phyloP scores from a whole-genome alignment of 2,888 invertebrate species.

The Drepana falcataria region DNA sequence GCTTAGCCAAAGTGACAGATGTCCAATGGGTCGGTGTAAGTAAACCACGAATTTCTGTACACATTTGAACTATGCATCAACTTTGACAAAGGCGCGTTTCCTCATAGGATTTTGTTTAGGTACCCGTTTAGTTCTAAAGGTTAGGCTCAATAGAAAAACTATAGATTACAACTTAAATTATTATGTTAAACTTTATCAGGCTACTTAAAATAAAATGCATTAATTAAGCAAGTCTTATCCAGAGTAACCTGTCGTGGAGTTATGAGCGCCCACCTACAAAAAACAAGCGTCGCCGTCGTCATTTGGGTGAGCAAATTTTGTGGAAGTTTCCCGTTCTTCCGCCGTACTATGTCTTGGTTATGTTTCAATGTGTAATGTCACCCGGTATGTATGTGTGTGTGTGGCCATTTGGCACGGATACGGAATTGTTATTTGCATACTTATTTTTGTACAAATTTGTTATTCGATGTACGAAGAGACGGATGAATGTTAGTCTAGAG shows the following conservation, averaged over 20 bases:
- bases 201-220: not conserved
- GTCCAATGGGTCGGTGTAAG: no score
- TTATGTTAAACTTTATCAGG: no score
- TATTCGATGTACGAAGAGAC: no score
- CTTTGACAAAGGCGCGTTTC: no score
- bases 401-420: constrained; percentile 28
- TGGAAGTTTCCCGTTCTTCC: constrained; percentile 72
- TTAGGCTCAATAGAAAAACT: no score
- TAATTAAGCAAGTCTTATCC: constrained; percentile 47
- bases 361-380: constrained; percentile 37
- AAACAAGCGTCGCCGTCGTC: constrained; percentile 77
- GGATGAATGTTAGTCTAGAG: no score
- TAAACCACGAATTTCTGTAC: no score
- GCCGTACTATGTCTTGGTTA: constrained; percentile 50
- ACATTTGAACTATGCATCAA: no score
- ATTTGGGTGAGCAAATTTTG: constrained; percentile 76
- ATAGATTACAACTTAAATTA: no score
- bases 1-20: no score
- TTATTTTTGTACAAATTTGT: constrained; percentile 8
- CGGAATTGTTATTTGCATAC: constrained; percentile 11
- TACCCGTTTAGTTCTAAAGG: no score
- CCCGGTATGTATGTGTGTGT: constrained; percentile 27
- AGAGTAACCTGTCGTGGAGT: constrained; percentile 32
- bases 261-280: constrained; percentile 72
- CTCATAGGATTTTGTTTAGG: no score